Percentiles rank a stretch among this genome's conserved stretches.
These are phyloP conservation scores for Calosoma granatense DNA, from an alignment of 1,140 invertebrate genomes.

Conservation along the genomic window DNA sequence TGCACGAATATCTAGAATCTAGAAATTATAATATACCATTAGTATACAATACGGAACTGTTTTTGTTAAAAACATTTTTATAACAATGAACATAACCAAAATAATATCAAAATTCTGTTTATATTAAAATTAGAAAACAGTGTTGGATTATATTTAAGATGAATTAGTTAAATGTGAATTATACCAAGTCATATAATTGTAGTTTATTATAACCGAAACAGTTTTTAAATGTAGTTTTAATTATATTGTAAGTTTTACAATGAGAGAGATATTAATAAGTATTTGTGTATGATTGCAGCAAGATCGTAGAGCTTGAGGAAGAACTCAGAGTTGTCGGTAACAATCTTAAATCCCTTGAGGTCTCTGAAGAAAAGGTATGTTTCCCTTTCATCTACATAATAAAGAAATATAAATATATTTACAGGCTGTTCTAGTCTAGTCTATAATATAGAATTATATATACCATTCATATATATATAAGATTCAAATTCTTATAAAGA, in stretches of 20 bases:
- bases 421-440: background rate
- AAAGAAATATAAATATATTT: background rate
- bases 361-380: conserved; percentile 98
- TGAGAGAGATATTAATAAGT: too few relatives aligned
- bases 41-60: background rate
- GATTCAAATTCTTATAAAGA: too few relatives aligned
- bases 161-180: too few relatives aligned
- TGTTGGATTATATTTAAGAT: too few relatives aligned
- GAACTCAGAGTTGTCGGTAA: conserved; percentile 98
- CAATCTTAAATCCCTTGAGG: conserved; percentile 99
- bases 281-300: conserved; percentile 57
- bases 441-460: background rate
- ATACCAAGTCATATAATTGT: too few relatives aligned
- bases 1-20: background rate
- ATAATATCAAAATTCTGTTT: too few relatives aligned
- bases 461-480: too few relatives aligned
- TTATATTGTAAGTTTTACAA: too few relatives aligned
- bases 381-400: conserved; percentile 10
- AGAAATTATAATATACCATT: background rate
- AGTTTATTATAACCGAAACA: too few relatives aligned
- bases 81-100: too few relatives aligned
- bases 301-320: conserved; percentile 99
- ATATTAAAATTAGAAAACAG: too few relatives aligned
- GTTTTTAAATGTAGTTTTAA: too few relatives aligned
- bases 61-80: background rate